These are phyloP conservation scores for Strongylocentrotus purpuratus DNA, from an alignment of 35 echinoderm and acorn worm genomes.

Conservation along the genomic window DNA sequence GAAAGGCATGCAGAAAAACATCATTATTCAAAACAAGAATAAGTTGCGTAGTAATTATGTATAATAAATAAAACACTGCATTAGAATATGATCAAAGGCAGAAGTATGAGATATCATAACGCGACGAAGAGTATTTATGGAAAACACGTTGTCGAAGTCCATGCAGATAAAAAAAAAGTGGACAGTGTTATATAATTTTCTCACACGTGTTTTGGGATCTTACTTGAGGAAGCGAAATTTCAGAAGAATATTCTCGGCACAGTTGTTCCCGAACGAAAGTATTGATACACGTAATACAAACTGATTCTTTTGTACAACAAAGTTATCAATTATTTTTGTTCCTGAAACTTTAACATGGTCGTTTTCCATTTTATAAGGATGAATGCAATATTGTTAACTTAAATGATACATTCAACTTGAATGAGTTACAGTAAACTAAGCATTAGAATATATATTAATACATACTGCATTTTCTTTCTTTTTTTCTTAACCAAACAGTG, in stretches of 20 bases:
- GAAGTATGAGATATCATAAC: background rate
- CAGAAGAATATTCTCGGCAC: background rate
- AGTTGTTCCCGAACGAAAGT: slow-evolving; percentile 9
- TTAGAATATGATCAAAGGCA: background rate
- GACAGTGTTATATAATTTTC: background rate
- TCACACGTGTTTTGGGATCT: background rate
- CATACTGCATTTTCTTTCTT: too few relatives aligned
- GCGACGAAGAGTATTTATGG: background rate
- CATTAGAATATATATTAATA: too few relatives aligned
- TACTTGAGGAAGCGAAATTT: slow-evolving; percentile 4
- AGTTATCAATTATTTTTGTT: background rate
- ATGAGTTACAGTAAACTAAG: too few relatives aligned
- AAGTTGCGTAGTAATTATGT: background rate
- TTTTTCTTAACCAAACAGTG: too few relatives aligned
- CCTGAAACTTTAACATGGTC: too few relatives aligned
- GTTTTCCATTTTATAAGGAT: background rate
- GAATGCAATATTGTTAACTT: background rate
- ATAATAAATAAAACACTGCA: background rate
- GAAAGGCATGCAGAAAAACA: background rate
- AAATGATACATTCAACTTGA: background rate
- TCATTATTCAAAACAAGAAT: background rate
- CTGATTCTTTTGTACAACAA: background rate
- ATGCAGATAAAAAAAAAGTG: background rate
- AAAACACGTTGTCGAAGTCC: background rate
- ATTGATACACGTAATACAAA: background rate